Conservation (phyloP, 2,888 invertebrate species). For the Griposia aprilina region DNA sequence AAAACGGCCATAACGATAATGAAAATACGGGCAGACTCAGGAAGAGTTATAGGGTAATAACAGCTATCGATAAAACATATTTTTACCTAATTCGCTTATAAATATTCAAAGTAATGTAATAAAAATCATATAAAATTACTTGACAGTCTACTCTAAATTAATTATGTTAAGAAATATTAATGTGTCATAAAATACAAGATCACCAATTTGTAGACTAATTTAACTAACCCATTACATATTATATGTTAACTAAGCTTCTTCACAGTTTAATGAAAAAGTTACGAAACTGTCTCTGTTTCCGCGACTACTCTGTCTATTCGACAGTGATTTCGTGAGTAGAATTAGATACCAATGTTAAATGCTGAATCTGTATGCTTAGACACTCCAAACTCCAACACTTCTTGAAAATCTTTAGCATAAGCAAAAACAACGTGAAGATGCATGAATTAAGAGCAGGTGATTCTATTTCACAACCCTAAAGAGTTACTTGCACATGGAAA, state of each 20-base stretch:
- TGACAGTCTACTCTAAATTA: conserved; percentile 56
- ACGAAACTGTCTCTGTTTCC: conserved; percentile 1
- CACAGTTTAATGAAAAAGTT: conserved; percentile 17
- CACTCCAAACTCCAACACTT: background rate
- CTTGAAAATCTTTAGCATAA: conserved; percentile 11
- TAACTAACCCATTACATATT: conserved; percentile 20
- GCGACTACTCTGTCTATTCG: background rate
- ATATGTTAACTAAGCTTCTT: conserved; percentile 33
- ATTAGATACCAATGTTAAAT: background rate
- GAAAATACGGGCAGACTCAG: conserved; percentile 71
- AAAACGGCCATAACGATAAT: conserved; percentile 79
- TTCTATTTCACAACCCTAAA: conserved; percentile 41
- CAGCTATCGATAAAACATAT: conserved; percentile 69
- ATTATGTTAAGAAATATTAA: conserved; percentile 61
- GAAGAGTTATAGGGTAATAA: conserved; percentile 76
- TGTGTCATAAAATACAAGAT: conserved; percentile 57
- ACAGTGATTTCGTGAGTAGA: no score
- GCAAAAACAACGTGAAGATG: conserved; percentile 27
- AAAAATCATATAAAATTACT: conserved; percentile 56
- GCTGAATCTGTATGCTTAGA: background rate
- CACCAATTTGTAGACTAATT: conserved; percentile 43
- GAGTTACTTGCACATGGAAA: conserved; percentile 73
- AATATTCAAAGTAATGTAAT: conserved; percentile 64
- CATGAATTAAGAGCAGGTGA: conserved; percentile 39
- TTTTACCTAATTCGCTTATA: conserved; percentile 68